A percentile compares a stretch with the other conserved stretches of the same genome.
Conservation (phyloP, 2,113 vertebrate genomes). For the Vulpes ferrilata region DNA sequence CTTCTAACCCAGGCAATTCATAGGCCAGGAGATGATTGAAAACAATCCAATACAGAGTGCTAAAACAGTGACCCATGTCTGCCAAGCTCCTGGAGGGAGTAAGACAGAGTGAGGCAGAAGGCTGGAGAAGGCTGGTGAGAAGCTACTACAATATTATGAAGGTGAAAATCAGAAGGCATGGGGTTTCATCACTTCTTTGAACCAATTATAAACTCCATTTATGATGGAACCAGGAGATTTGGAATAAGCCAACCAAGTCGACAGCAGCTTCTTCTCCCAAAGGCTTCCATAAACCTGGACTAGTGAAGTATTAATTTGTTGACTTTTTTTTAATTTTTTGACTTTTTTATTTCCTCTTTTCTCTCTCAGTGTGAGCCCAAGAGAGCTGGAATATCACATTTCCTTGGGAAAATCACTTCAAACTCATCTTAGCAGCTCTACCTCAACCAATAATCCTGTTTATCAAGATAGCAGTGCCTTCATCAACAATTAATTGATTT, state of each 20-base stretch:
- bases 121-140: background rate
- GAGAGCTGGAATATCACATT: conserved; percentile 19
- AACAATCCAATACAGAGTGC: background rate
- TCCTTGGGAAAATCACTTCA: conserved; percentile 40
- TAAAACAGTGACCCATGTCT: background rate
- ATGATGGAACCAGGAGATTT: background rate
- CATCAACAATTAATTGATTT: conserved; percentile 86
- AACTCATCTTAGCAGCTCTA: background rate
- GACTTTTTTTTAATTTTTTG: background rate
- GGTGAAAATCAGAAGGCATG: background rate
- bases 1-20: background rate
- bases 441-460: background rate
- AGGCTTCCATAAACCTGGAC: background rate
- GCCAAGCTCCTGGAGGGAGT: accelerated
- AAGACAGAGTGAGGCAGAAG: accelerated
- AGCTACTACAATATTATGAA: background rate
- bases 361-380: background rate
- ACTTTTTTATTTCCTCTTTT: background rate
- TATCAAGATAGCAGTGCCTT: conserved; percentile 66
- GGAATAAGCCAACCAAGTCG: background rate
- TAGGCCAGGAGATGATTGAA: background rate
- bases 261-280: background rate
- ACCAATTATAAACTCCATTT: background rate
- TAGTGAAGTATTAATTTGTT: conserved; percentile 25
- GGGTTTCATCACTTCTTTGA: background rate